Evolutionary conservation across 2,113 vertebrate species (phyloP), one percentile per base, ranked within the genome.

Genomic region (Pedetes capensis): DNA sequence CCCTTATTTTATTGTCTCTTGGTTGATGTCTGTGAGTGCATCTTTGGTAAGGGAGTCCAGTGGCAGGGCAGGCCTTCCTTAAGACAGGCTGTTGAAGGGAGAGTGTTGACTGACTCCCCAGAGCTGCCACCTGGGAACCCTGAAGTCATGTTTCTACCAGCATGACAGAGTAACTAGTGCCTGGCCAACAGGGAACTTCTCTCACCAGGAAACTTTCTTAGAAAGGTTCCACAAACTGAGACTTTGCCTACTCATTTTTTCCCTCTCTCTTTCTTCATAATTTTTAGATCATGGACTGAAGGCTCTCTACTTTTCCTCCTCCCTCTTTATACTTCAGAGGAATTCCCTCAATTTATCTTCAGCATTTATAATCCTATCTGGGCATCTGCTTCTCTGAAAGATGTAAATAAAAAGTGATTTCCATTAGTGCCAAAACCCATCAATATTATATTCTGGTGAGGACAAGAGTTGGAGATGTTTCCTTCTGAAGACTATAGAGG

Each of bases 171-270:
- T 49, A 57, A 69, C 47, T 10, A 7, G 27, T 32, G 42, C 25
- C 34, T 81, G 23, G 42, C 10, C 22, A 16, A 3, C 4, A 0
- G 27, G 12, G 6, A 10, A 68, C 22, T 1, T 8, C 1, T 76
- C 61, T 51, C 34, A 55, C 22, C 2, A 85, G 39, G 25, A 53
- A 49, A 47, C 6, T n/a, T 57, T n/a, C 34, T 66, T 20, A 71
- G 25, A n/a, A 64, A 22, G 34, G 64, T 20, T 34, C 18, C 64
- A 25, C 55, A 72, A 25, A 71, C 17, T 3, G 20, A 79, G 10
- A 39, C 32, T 37, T 66, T 66, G 3, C 34, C 64, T 80, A 11
- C n/a, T 7, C 16, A 39, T 44, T 18, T 68, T 18, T 39, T n/a
- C n/a, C 53, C n/a, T 80, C 22, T 37, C 22, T 64, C 27, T 25